Percentiles rank a stretch among this genome's conserved stretches.
These are phyloP conservation scores for Tenrec ecaudatus DNA, from an alignment of 2,113 vertebrate species.

Conservation along the genomic window DNA sequence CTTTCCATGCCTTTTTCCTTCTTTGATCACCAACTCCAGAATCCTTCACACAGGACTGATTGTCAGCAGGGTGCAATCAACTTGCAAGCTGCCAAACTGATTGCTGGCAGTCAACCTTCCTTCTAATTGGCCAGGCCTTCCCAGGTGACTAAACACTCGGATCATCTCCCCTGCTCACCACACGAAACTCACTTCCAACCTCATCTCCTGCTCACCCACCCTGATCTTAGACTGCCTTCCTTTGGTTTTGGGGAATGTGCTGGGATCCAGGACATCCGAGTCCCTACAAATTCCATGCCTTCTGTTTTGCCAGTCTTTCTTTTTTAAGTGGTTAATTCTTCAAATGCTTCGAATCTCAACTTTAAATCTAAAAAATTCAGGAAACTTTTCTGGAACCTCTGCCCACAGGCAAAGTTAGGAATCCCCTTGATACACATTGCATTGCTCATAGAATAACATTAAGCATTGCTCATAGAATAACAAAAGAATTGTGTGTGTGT, in stretches of 20 bases:
- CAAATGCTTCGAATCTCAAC: not conserved
- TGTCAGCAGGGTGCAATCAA: not conserved
- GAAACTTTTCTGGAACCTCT: not conserved
- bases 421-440: too few relatives aligned
- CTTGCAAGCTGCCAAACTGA: not conserved
- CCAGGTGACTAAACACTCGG: slow-evolving; percentile 6
- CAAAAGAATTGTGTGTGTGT: too few relatives aligned
- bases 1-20: not conserved
- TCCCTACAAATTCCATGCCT: not conserved
- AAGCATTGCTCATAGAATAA: too few relatives aligned
- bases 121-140: not conserved
- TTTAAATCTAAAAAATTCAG: slow-evolving; percentile 5
- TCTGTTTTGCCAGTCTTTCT: not conserved
- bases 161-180: not conserved
- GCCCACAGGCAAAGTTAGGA: too few relatives aligned
- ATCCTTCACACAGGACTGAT: not conserved
- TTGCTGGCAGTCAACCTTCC: not conserved
- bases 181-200: not conserved
- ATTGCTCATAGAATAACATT: too few relatives aligned
- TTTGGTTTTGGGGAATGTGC: slow-evolving; percentile 20
- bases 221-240: not conserved
- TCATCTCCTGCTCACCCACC: not conserved
- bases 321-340: not conserved
- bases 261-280: not conserved
- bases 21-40: not conserved